These are phyloP conservation scores for Pogonocherus hispidulus DNA, from an alignment of 2,888 invertebrate genomes.

Conservation along the genomic window DNA sequence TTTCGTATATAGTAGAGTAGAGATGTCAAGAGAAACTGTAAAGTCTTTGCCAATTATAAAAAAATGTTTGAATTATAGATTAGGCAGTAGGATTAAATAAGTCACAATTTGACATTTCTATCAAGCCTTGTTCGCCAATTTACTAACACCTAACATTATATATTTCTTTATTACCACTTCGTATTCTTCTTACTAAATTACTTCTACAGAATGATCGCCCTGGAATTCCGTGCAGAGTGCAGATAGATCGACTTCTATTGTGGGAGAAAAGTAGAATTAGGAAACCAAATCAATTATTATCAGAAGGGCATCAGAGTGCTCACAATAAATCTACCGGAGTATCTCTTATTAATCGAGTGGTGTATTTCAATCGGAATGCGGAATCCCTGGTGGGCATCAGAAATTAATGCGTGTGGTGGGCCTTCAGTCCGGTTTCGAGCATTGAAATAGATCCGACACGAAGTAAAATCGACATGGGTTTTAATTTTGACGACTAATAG, in stretches of 20 bases:
- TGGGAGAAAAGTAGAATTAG: slow-evolving; percentile 51
- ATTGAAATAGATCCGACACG: slow-evolving; percentile 15
- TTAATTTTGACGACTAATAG: slow-evolving; percentile 8
- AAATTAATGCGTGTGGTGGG: slow-evolving; percentile 57
- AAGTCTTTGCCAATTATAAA: too few species aligned
- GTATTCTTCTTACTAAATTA: neutral
- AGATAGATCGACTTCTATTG: slow-evolving; percentile 11
- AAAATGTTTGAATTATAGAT: too few species aligned
- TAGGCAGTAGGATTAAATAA: too few species aligned
- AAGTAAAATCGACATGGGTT: neutral
- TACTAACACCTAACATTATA: too few species aligned
- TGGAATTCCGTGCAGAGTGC: slow-evolving; percentile 5
- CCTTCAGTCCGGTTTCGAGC: slow-evolving; percentile 22
- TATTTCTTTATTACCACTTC: too few species aligned
- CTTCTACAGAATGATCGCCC: neutral
- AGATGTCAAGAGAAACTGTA: too few species aligned
- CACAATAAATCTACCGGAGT: slow-evolving; percentile 57
- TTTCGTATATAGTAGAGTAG: too few species aligned
- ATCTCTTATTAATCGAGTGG: slow-evolving; percentile 61
- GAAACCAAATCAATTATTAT: slow-evolving; percentile 54
- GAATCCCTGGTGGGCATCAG: slow-evolving; percentile 54
- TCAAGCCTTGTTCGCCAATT: too few species aligned
- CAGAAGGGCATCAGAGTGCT: slow-evolving; percentile 49
- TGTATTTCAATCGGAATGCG: slow-evolving; percentile 57
- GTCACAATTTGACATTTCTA: too few species aligned